A percentile compares a stretch with the other conserved stretches of the same genome.
Evolutionary conservation across 2,113 vertebrate species (phyloP).

Genomic region (Channa argus): DNA sequence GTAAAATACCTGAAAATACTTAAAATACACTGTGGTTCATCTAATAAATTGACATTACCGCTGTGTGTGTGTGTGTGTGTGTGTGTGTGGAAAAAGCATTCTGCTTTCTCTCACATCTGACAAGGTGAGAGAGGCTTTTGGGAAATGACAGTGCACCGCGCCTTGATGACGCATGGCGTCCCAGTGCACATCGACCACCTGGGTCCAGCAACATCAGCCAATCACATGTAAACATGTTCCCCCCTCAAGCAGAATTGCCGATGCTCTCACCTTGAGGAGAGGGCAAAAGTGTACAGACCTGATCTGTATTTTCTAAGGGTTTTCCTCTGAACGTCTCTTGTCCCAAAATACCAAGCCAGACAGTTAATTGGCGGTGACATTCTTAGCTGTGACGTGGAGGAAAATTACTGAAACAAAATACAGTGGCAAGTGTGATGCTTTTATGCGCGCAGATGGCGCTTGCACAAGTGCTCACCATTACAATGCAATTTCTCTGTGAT

Average conservation of each 20-base stretch:
- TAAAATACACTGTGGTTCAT: too few relatives aligned
- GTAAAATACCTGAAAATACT: too few relatives aligned
- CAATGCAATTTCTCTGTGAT: constrained; percentile 70
- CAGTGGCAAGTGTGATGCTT: constrained; percentile 32
- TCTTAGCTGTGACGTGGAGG: constrained; percentile 50
- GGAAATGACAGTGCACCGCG: constrained; percentile 21
- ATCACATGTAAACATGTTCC: constrained; percentile 12
- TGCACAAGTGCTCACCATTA: constrained; percentile 37
- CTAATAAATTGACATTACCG: too few relatives aligned
- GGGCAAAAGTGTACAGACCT: constrained; percentile 13
- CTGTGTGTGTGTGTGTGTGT: background rate
- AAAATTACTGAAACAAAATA: constrained; percentile 48
- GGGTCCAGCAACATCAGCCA: constrained; percentile 45
- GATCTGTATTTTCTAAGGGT: constrained; percentile 37
- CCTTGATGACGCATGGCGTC: constrained; percentile 38
- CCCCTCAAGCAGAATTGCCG: constrained; percentile 31
- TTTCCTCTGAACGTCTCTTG: constrained; percentile 38
- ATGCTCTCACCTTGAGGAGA: constrained; percentile 44
- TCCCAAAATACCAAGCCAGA: constrained; percentile 36
- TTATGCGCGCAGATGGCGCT: constrained; percentile 66
- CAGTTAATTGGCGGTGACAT: constrained; percentile 52
- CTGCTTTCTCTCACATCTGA: background rate
- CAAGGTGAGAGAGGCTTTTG: constrained; percentile 12
- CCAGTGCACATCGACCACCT: constrained; percentile 41
- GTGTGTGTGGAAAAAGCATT: background rate